Conservation (phyloP, 2,113 vertebrate species). For the Eudyptes chrysolophus region DNA sequence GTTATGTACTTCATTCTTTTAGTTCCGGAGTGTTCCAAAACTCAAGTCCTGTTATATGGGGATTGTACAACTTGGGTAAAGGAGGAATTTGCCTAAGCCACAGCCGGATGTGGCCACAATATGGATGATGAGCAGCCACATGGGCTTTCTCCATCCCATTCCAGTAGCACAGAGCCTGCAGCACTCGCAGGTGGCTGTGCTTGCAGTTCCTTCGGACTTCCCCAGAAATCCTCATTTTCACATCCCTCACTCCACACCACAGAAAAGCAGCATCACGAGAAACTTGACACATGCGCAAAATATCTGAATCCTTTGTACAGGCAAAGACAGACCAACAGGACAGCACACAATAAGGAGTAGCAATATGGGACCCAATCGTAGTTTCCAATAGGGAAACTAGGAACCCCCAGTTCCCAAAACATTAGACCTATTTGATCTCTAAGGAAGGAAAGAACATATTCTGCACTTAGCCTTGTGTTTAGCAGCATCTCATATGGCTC, state of each 20-base stretch:
- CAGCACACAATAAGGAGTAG: background rate
- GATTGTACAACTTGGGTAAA: background rate
- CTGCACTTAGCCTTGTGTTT: background rate
- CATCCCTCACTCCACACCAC: background rate
- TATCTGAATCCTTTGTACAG: background rate
- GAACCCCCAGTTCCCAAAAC: background rate
- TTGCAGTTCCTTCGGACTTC: background rate
- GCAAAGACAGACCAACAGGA: background rate
- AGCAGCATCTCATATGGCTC: background rate
- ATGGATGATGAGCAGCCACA: background rate
- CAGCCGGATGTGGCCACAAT: background rate
- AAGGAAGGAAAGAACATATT: background rate
- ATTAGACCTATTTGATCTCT: background rate
- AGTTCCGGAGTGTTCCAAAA: background rate
- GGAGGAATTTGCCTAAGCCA: background rate
- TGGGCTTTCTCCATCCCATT: background rate
- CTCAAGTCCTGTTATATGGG: background rate
- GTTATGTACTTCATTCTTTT: background rate
- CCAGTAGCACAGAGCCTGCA: background rate
- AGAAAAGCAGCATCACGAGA: background rate
- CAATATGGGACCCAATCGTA: background rate
- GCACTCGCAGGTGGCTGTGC: background rate
- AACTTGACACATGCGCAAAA: background rate
- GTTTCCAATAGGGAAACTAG: background rate
- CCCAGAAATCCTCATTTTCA: background rate